Conservation (phyloP, 2,797 vertebrate genomes). For the Rhinella marina region DNA sequence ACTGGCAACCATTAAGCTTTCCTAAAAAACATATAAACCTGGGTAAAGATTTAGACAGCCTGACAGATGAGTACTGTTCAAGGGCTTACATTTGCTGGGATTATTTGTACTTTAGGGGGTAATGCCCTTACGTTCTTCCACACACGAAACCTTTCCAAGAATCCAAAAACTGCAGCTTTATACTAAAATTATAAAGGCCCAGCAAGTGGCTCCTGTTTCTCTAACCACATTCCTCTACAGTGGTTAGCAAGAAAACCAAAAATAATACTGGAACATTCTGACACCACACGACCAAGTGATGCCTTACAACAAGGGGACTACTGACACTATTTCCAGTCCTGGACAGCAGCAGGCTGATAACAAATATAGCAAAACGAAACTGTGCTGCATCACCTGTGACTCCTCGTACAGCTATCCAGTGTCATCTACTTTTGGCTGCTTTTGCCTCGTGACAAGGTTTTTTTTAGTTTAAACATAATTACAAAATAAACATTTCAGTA, state of each 20-base stretch:
- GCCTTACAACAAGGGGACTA: not conserved
- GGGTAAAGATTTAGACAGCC: not conserved
- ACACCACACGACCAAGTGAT: slow-evolving; percentile 25
- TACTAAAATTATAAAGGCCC: not conserved
- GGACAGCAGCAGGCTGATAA: slow-evolving; percentile 2
- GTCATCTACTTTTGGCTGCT: slow-evolving; percentile 7
- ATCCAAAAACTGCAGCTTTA: not conserved
- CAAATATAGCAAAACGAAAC: slow-evolving; percentile 29
- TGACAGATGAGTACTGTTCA: not conserved
- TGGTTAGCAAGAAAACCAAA: slow-evolving; percentile 34
- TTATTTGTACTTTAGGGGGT: not conserved
- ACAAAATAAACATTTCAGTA: too few species aligned
- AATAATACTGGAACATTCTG: slow-evolving; percentile 46
- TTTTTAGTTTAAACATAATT: too few species aligned
- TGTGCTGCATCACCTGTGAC: slow-evolving; percentile 18
- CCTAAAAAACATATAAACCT: too few species aligned
- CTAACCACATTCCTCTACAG: slow-evolving; percentile 1
- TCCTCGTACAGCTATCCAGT: slow-evolving; percentile 30
- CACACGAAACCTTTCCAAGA: not conserved
- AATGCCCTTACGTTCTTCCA: not conserved
- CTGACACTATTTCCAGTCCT: slow-evolving; percentile 24
- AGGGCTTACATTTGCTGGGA: not conserved
- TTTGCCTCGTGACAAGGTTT: not conserved
- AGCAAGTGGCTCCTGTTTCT: not conserved
- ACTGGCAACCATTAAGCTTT: too few species aligned